Conservation (phyloP, 2,888 invertebrate genomes). For the Formica aserva region DNA sequence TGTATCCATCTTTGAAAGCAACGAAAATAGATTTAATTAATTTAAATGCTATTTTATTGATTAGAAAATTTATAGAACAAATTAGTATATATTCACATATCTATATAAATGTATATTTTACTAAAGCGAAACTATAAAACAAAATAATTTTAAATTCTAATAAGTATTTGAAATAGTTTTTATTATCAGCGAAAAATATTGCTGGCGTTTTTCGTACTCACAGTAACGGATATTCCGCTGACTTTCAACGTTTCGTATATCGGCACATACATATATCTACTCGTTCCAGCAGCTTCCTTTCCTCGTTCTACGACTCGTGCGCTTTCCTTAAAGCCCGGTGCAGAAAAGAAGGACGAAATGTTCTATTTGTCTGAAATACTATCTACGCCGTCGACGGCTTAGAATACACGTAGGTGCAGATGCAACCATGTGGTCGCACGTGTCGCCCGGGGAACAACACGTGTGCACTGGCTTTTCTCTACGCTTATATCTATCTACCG, state of each 20-base stretch:
- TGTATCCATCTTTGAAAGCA: not conserved
- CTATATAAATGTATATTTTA: not conserved
- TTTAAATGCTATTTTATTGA: not conserved
- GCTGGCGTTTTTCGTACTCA: not conserved
- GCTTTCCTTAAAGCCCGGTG: constrained; percentile 64
- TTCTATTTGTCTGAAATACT: constrained; percentile 74
- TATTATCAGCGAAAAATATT: not conserved
- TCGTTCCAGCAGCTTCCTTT: not conserved
- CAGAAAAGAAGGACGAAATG: constrained; percentile 72
- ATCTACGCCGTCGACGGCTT: constrained; percentile 49
- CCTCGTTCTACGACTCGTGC: constrained; percentile 27
- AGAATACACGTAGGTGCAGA: constrained; percentile 44
- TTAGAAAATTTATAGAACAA: not conserved
- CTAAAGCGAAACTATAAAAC: not conserved
- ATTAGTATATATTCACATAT: not conserved
- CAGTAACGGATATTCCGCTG: constrained; percentile 53
- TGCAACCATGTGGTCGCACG: constrained; percentile 63
- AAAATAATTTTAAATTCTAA: not conserved
- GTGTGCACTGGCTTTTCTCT: constrained; percentile 63
- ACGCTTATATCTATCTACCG: not conserved
- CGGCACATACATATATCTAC: not conserved
- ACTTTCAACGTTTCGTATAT: constrained; percentile 55
- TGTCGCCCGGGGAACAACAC: constrained; percentile 74
- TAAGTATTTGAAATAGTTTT: not conserved
- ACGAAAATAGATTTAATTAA: constrained; percentile 2